A percentile compares a stretch with the other conserved stretches of the same genome.
Evolutionary conservation across 2,113 vertebrate genomes (phyloP).

Genomic region (Cervus canadensis): DNA sequence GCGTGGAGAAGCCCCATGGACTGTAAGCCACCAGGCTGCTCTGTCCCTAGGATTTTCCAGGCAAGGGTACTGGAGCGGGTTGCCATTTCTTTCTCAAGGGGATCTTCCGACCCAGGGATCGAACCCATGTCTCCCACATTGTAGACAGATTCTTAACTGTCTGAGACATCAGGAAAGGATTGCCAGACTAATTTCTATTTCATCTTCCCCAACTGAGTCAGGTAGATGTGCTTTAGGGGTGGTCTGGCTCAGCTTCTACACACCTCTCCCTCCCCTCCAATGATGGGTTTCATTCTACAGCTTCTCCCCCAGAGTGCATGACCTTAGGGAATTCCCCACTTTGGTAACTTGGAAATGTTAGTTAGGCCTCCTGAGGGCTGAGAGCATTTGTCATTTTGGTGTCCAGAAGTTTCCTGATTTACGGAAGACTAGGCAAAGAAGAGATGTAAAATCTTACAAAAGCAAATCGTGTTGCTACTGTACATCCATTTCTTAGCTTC

Average conservation of each 20-base stretch:
- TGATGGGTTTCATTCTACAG: background rate
- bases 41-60: background rate
- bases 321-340: background rate
- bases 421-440: background rate
- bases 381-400: background rate
- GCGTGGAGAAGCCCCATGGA: background rate
- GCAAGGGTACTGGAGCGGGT: background rate
- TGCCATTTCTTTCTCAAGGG: background rate
- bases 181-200: background rate
- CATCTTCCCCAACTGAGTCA: background rate
- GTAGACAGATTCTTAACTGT: background rate
- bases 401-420: background rate
- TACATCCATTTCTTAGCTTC: background rate
- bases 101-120: rapidly evolving
- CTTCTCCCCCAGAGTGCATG: no score
- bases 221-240: background rate
- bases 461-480: background rate
- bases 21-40: background rate
- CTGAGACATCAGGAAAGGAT: background rate
- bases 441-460: background rate
- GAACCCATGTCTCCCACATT: background rate
- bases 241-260: background rate
- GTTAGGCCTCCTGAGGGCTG: slow-evolving; percentile 15
- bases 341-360: background rate
- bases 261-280: rapidly evolving